Evolutionary conservation across 2,797 vertebrate species (phyloP).

Genomic region (Chaetodon trifasciatus): DNA sequence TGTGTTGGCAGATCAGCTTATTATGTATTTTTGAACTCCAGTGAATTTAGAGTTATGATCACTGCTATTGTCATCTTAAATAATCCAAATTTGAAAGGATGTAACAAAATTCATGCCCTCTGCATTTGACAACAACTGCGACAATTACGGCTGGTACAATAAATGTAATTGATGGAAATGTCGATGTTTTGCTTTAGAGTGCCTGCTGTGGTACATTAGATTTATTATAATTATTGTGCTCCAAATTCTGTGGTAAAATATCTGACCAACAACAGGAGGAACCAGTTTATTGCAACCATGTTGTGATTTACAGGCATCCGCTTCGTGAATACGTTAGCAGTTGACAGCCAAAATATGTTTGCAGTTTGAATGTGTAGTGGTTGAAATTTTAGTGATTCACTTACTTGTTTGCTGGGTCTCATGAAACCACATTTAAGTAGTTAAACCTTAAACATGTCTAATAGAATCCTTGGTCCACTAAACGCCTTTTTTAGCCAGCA

Average conservation of each 20-base stretch:
- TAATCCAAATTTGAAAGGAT: not conserved
- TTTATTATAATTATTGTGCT: not conserved
- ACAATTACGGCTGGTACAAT: not conserved
- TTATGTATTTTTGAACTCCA: too few species aligned
- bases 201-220: not conserved
- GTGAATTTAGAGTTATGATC: too few species aligned
- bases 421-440: not conserved
- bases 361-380: not conserved
- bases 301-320: not conserved
- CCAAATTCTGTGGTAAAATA: not conserved
- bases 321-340: not conserved
- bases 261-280: not conserved
- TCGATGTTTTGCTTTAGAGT: slow-evolving; percentile 9
- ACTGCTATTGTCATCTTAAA: not conserved
- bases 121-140: not conserved
- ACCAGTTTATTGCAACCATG: not conserved
- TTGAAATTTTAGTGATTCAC: not conserved
- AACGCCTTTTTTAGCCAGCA: not conserved
- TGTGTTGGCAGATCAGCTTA: not conserved
- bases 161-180: slow-evolving; percentile 1
- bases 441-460: not conserved
- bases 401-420: not conserved
- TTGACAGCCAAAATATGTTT: not conserved
- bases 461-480: not conserved
- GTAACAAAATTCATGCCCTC: not conserved